Evolutionary conservation across 2,888 invertebrate genomes (phyloP), one percentile per base, ranked within the genome.

Genomic region (Balanococcus diminutus): DNA sequence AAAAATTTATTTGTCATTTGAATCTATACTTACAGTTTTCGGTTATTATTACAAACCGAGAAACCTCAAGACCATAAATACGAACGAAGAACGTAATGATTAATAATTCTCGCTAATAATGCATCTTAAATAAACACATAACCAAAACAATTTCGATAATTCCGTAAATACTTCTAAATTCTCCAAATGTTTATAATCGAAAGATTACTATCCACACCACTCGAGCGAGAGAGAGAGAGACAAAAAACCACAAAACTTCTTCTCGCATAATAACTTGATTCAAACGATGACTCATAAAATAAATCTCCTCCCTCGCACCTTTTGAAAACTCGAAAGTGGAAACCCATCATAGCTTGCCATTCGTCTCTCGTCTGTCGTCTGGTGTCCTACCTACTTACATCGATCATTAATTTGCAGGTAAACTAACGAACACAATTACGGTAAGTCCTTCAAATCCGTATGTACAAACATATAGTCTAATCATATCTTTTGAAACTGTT

Each of bases 401-500:
- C 4, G 8, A 22, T 56, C 56, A 19, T 56, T 56, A 56, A 56
- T 56, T 56, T 56, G 56, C 22, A 56, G 56, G 28, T 67, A 67
- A 67, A 67, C 25, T 67, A 67, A 67, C 67, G 67, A 67, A 25
- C 67, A 67, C 28, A 31, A 28, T 67, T 67, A 28, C 67, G 56
- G 6, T 9, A 1, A 67, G 67, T 67, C 67, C 67, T 67, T 67
- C 67, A 67, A 67, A 67, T 28, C 25, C 11, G 22, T 51, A 61
- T 25, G 6, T 3, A 25, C 61, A 25, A 4, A 28, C 67, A 67
- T 28, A 28, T 28, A 67, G 67, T 67, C 67, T 67, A 67, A 67
- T 56, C 56, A 56, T 67, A 67, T 67, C 67, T 67, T 67, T 67
- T 67, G 28, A 67, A 67, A 67, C 28, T 67, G 28, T 28, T 67